Conservation (phyloP, 2,888 invertebrate species). For the Cheilosia urbana region DNA sequence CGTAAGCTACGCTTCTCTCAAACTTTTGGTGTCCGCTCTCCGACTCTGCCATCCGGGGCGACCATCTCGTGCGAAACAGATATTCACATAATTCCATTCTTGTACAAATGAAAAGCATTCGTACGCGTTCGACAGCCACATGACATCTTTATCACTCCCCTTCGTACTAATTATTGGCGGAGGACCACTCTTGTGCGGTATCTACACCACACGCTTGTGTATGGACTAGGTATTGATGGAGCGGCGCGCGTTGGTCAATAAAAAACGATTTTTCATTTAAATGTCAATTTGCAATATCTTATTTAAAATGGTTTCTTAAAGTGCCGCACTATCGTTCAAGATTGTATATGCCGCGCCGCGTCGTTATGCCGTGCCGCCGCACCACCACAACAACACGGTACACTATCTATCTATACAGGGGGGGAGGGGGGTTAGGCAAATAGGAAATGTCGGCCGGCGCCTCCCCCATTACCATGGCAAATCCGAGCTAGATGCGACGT, state of each 20-base stretch:
- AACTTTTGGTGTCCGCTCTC: too few relatives aligned
- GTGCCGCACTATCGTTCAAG: slow-evolving; percentile 68
- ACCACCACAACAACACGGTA: background rate
- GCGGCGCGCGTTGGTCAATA: slow-evolving; percentile 48
- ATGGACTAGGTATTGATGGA: slow-evolving; percentile 12
- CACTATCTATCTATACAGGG: slow-evolving; percentile 3
- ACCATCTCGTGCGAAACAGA: slow-evolving; percentile 53
- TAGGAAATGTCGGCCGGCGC: slow-evolving; percentile 5
- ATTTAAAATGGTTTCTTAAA: slow-evolving; percentile 75
- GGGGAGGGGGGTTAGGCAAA: slow-evolving; percentile 1
- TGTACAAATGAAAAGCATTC: slow-evolving; percentile 47
- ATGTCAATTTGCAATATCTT: slow-evolving; percentile 76
- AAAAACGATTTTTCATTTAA: slow-evolving; percentile 75
- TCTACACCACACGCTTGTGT: background rate
- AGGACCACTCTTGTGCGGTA: slow-evolving; percentile 37
- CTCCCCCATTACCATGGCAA: background rate
- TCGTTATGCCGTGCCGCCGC: slow-evolving; percentile 11
- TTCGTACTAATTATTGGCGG: slow-evolving; percentile 71
- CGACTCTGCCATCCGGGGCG: slow-evolving; percentile 10
- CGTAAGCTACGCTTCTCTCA: background rate
- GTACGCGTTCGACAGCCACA: slow-evolving; percentile 63
- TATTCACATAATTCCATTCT: slow-evolving; percentile 47
- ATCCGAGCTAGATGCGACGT: slow-evolving; percentile 30
- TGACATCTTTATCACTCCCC: slow-evolving; percentile 74
- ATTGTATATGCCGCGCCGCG: slow-evolving; percentile 34